Evolutionary conservation across 1,140 invertebrate genomes (phyloP), one percentile per base, ranked within the genome.

Genomic region (Manduca sexta): DNA sequence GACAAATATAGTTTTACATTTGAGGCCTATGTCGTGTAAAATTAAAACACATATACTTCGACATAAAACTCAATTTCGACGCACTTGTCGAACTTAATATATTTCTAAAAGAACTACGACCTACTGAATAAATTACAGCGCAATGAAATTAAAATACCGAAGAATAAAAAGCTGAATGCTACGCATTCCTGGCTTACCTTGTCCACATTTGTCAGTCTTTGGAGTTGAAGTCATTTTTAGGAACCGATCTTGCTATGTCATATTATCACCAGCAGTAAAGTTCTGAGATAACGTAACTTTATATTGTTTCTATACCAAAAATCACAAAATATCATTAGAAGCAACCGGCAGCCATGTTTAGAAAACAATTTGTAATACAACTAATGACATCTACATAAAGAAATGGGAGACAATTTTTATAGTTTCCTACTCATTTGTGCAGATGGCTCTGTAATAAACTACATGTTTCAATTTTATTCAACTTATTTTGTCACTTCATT

Each of bases 291-390:
- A 14, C 6, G 26, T 15, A 26, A 26, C 46, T 34, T 47, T 35
- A 47, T 52, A 40, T 45, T 47, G 26, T 54, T 33, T 29, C 37
- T 42, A 52, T 31, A 49, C 48, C 26, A 49, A 48, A 57, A 55
- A 56, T 57, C 51, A 69, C 52, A 57, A 57, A 56, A 64, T 80
- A 84, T 72, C 72, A 72, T 70, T 74, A 70, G 56, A 63, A 73
- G 69, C 70, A 64, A 81, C 78, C 76, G 78, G 81, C 77, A 74
- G 77, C 76, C 76, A 84, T 82, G 71, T 82, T 67, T 84, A 71
- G 64, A 72, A 69, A 76, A 64, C 62, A 71, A 73, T 73, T 74
- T 73, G 70, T 54, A 65, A 48, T 34, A 29, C 33, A 45, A 33
- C 21, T 37, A 48, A 3, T 46, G 60, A 52, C 60, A 63, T 52